A percentile compares a stretch with the other conserved stretches of the same genome.
Conservation (phyloP, 2,797 vertebrate genomes). For the Anguilla obscura region DNA sequence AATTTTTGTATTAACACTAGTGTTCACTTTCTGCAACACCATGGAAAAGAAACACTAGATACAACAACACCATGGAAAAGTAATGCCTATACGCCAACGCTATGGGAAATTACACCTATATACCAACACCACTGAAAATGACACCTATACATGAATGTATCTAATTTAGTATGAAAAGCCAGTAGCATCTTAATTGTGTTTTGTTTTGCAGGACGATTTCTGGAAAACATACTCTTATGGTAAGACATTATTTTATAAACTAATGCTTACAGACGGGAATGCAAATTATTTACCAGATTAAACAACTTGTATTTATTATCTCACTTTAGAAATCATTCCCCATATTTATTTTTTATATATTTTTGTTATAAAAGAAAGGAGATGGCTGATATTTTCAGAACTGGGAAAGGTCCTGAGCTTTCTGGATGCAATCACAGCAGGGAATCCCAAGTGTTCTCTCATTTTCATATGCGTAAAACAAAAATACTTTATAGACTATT, state of each 20-base stretch:
- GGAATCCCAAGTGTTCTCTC: background rate
- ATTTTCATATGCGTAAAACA: background rate
- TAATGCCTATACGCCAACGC: too few relatives aligned
- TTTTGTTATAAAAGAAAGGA: background rate
- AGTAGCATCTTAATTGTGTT: background rate
- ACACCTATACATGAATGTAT: background rate
- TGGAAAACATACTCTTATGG: conserved; percentile 82
- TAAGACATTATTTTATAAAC: conserved; percentile 47
- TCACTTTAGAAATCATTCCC: background rate
- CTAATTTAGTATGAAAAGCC: background rate
- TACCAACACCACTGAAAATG: background rate
- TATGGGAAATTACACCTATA: background rate
- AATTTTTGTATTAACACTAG: background rate
- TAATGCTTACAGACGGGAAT: background rate
- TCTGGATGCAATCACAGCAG: background rate
- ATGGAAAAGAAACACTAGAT: too few relatives aligned
- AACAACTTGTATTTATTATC: background rate
- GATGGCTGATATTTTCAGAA: background rate
- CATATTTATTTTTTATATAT: too few relatives aligned
- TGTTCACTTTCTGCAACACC: background rate
- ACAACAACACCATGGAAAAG: too few relatives aligned
- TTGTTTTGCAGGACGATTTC: conserved; percentile 76
- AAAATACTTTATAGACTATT: background rate
- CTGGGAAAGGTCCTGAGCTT: background rate
- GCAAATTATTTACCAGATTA: background rate